Conservation (phyloP, 2,113 vertebrate species). For the Spizaetus ornatus region DNA sequence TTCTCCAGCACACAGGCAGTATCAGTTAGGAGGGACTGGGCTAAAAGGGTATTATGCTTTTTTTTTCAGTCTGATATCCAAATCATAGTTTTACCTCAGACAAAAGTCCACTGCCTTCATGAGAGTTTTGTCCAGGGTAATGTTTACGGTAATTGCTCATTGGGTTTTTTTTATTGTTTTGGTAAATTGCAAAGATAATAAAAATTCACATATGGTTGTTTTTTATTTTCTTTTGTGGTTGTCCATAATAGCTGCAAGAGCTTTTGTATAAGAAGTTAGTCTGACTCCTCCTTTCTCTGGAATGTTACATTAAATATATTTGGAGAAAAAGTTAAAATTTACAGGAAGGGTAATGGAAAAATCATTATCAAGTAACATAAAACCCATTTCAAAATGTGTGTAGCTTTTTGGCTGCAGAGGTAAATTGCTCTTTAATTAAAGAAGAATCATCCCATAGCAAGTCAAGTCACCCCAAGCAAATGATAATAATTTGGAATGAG, state of each 20-base stretch:
- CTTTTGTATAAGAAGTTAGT: not conserved
- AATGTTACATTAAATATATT: not conserved
- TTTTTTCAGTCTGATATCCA: not conserved
- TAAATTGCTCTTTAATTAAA: conserved; percentile 63
- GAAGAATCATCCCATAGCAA: conserved; percentile 16
- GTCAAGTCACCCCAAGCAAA: conserved; percentile 53
- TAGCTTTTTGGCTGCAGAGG: not conserved
- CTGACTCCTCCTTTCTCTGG: not conserved
- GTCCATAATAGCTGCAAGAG: not conserved
- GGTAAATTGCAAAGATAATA: not conserved
- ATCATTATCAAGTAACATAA: not conserved
- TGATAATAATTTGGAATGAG: conserved; percentile 36
- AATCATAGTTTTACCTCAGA: not conserved
- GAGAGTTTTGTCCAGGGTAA: not conserved
- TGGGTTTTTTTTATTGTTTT: not conserved
- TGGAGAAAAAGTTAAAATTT: not conserved
- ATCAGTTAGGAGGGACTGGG: not conserved
- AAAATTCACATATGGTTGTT: not conserved
- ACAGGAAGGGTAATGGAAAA: not conserved
- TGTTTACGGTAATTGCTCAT: not conserved
- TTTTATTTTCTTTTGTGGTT: not conserved
- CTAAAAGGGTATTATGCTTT: not conserved
- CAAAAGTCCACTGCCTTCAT: not conserved
- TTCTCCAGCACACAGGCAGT: not conserved
- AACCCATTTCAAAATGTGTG: not conserved